phyloP scores from a whole-genome alignment of 2,113 vertebrate genomes.

The Origma solitaria region DNA sequence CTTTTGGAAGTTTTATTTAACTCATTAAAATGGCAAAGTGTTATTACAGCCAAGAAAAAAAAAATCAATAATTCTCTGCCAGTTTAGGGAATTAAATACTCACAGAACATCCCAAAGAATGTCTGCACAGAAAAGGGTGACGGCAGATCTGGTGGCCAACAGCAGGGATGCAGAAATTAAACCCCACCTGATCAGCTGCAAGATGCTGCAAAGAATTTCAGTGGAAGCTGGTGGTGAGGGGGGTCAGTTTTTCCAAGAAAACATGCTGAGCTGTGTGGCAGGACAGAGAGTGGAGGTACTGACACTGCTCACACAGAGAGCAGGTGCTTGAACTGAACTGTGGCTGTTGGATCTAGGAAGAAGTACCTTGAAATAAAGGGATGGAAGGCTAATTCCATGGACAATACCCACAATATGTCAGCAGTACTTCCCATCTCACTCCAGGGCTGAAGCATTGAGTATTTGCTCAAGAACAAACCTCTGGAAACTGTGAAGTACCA shows the following conservation, averaged over 20 bases:
- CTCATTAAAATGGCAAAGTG: neutral
- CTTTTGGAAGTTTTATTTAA: neutral
- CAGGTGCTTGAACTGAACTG: neutral
- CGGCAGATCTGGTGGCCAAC: neutral
- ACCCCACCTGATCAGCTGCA: neutral
- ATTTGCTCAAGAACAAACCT: neutral
- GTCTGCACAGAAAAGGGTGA: neutral
- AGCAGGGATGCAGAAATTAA: neutral
- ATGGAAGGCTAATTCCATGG: neutral
- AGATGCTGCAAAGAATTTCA: neutral
- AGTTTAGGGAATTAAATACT: neutral
- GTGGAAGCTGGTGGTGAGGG: neutral
- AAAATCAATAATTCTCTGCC: neutral
- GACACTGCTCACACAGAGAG: neutral
- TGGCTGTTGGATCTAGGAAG: neutral
- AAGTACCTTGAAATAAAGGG: neutral
- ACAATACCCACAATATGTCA: rapidly evolving
- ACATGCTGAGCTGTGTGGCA: neutral
- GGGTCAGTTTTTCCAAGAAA: neutral
- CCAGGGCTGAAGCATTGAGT: neutral
- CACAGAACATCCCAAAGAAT: neutral
- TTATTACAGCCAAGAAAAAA: neutral
- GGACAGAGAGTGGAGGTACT: neutral
- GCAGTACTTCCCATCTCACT: neutral
- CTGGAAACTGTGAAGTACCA: neutral